Percentiles rank a stretch among this genome's conserved stretches.
Conservation (phyloP, 2,797 vertebrate species). For the Gymnoscopelus microlampas region DNA sequence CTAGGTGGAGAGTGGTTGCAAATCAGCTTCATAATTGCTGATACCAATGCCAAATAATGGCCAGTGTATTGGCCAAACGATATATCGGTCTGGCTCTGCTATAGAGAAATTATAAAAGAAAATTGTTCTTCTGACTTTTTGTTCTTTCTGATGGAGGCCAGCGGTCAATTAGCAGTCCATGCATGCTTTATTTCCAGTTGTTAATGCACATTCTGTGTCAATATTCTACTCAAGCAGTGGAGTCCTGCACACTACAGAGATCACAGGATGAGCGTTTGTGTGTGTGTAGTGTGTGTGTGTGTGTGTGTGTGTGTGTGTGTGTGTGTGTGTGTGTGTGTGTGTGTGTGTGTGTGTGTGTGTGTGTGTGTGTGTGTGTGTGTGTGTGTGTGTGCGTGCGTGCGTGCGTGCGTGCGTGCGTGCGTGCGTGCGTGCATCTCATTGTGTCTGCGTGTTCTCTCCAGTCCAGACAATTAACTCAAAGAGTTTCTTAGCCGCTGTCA, state of each 20-base stretch:
- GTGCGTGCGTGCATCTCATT: not conserved
- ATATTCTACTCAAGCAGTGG: conserved; percentile 47
- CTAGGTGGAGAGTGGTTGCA: too few species aligned
- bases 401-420: not conserved
- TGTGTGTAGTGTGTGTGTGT: conserved; percentile 19
- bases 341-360: not conserved
- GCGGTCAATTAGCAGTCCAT: conserved; percentile 62
- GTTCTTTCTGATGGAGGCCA: conserved; percentile 46
- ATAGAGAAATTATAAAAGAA: not conserved
- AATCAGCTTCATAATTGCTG: too few species aligned
- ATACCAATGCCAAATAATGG: too few species aligned
- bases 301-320: conserved; percentile 22
- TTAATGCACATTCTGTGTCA: conserved; percentile 58
- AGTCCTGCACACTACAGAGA: conserved; percentile 44
- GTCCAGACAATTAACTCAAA: conserved; percentile 61
- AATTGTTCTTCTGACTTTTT: not conserved
- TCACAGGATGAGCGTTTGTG: conserved; percentile 44
- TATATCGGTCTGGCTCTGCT: too few species aligned
- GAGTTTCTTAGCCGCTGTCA: conserved; percentile 57
- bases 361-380: not conserved
- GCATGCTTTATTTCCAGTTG: conserved; percentile 53
- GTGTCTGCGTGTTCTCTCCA: conserved; percentile 1
- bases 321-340: conserved; percentile 11
- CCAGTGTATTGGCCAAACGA: too few species aligned
- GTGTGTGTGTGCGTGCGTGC: conserved; percentile 2